A percentile compares a stretch with the other conserved stretches of the same genome.
phyloP scores from a whole-genome alignment of 2,113 vertebrate genomes.

The Desmodus rotundus region DNA sequence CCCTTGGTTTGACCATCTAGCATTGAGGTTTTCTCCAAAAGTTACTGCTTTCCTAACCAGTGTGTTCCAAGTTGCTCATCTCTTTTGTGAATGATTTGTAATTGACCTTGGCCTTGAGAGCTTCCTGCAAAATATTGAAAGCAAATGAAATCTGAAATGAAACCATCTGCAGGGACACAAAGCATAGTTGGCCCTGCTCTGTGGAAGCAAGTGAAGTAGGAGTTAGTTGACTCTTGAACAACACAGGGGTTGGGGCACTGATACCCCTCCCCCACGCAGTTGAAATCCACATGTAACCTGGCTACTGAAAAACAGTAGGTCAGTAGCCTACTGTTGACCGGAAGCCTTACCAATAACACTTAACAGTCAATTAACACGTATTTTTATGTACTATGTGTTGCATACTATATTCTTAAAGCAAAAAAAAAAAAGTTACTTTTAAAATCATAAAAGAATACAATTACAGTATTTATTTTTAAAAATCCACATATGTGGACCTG shows the following conservation, averaged over 20 bases:
- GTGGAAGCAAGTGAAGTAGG: not conserved
- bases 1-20: no score
- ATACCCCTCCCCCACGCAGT: not conserved
- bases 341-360: not conserved
- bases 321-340: not conserved
- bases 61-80: not conserved
- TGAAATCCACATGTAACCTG: not conserved
- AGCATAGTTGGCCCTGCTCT: not conserved
- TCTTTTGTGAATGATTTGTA: not conserved
- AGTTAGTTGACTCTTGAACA: not conserved
- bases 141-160: conserved; percentile 7
- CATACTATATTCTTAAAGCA: not conserved
- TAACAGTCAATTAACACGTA: not conserved
- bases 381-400: not conserved
- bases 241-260: not conserved
- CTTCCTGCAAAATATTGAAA: not conserved
- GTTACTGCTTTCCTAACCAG: not conserved
- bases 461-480: not conserved
- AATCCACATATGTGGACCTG: not conserved
- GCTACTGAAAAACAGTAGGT: not conserved
- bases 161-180: not conserved
- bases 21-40: not conserved
- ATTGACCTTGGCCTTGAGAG: not conserved
- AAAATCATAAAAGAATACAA: not conserved
- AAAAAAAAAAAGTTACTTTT: not conserved